Conservation (phyloP, 2,113 vertebrate genomes). For the Lethenteron reissneri region DNA sequence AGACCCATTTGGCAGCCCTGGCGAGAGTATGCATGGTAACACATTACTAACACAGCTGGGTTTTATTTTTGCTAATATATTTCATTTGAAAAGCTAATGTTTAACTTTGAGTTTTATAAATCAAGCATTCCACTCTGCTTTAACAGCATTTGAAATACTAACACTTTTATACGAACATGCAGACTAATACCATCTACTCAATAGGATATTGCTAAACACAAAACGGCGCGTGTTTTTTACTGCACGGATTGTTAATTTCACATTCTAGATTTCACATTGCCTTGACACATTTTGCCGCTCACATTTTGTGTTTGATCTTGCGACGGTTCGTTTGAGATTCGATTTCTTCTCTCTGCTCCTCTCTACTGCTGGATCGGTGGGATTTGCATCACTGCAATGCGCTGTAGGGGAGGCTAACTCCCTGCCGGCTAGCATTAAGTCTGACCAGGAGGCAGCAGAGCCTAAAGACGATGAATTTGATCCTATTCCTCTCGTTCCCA, state of each 20-base stretch:
- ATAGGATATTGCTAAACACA: not conserved
- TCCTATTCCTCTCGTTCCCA: constrained; percentile 89
- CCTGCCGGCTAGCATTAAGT: constrained; percentile 73
- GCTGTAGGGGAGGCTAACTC: constrained; percentile 64
- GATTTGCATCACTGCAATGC: constrained; percentile 24
- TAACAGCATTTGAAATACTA: too few species aligned
- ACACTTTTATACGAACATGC: too few species aligned
- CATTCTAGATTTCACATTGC: not conserved
- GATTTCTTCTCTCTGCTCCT: constrained; percentile 11
- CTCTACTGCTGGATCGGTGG: constrained; percentile 11
- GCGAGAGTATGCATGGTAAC: constrained; percentile 24
- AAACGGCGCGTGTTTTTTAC: not conserved
- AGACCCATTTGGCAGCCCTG: constrained; percentile 51
- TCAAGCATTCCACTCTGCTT: too few species aligned
- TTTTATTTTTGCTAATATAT: too few species aligned
- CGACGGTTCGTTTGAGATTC: constrained; percentile 17
- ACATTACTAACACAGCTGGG: constrained; percentile 9
- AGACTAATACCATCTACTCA: too few species aligned
- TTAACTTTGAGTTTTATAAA: too few species aligned
- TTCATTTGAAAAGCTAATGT: too few species aligned
- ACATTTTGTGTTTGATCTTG: not conserved
- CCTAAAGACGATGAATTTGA: constrained; percentile 89
- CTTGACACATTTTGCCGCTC: not conserved
- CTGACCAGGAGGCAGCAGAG: constrained; percentile 42
- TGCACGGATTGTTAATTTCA: not conserved